Conservation (phyloP, 2,113 vertebrate species). For the Macheiramphus alcinus region DNA sequence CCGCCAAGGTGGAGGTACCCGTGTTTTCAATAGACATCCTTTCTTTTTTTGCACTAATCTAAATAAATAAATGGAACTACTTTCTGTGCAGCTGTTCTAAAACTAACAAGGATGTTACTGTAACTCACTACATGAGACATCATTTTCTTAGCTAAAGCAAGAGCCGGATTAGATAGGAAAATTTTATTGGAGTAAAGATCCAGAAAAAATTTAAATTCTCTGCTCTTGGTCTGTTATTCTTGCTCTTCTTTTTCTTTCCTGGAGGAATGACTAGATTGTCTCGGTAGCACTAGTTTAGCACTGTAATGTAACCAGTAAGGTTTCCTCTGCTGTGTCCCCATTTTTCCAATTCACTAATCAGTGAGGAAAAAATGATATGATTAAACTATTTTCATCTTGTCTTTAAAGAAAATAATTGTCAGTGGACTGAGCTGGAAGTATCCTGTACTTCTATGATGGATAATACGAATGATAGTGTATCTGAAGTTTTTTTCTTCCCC, state of each 20-base stretch:
- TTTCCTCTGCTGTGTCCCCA: background rate
- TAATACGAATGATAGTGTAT: background rate
- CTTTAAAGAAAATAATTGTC: background rate
- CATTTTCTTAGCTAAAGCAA: background rate
- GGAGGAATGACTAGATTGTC: background rate
- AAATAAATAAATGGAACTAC: background rate
- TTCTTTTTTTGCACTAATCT: background rate
- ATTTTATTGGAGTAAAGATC: background rate
- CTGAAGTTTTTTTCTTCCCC: background rate
- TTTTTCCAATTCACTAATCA: background rate
- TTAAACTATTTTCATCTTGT: background rate
- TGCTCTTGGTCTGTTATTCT: background rate
- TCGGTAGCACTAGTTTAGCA: background rate
- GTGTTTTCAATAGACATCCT: background rate
- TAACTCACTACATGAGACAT: background rate
- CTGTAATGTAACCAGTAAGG: background rate
- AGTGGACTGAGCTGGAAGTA: background rate
- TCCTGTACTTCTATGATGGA: background rate
- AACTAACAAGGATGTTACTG: background rate
- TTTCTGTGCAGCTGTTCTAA: background rate
- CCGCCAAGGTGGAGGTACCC: background rate
- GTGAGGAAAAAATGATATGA: background rate
- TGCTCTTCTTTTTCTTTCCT: background rate
- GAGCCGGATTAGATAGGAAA: background rate
- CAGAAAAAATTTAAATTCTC: background rate